Percentiles rank a stretch among this genome's conserved stretches.
Conservation (phyloP, 1,140 invertebrate species). For the Harpegnathos saltator region DNA sequence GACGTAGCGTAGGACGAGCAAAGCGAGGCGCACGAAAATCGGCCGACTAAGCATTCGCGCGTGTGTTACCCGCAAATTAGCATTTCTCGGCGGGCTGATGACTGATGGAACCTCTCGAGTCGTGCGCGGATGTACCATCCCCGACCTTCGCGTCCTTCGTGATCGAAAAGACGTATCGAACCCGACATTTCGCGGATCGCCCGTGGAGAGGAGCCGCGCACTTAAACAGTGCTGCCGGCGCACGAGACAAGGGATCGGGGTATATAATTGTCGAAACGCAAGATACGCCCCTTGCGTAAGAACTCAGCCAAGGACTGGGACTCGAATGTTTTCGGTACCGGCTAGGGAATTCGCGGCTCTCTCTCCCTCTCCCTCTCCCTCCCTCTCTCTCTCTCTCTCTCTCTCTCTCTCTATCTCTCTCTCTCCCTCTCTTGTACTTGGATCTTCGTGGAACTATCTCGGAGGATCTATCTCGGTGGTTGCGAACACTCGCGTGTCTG, state of each 20-base stretch:
- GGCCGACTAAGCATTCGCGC: slow-evolving; percentile 40
- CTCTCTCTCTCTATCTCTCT: too few relatives aligned
- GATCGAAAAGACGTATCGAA: slow-evolving; percentile 54
- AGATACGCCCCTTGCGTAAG: slow-evolving; percentile 63
- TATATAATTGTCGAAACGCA: slow-evolving; percentile 66
- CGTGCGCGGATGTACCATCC: slow-evolving; percentile 15
- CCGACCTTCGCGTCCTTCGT: slow-evolving; percentile 60
- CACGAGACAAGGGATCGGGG: slow-evolving; percentile 44
- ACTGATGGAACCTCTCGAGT: slow-evolving; percentile 47
- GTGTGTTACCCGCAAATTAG: slow-evolving; percentile 59
- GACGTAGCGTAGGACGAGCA: slow-evolving; percentile 1
- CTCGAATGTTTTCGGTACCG: too few relatives aligned
- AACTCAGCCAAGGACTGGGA: slow-evolving; percentile 59
- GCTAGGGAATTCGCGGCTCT: too few relatives aligned
- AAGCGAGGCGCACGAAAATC: slow-evolving; percentile 33
- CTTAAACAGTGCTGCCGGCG: slow-evolving; percentile 35
- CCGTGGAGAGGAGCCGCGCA: slow-evolving; percentile 29
- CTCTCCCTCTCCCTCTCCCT: too few relatives aligned
- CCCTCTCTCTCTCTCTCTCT: too few relatives aligned
- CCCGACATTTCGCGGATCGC: slow-evolving; percentile 61
- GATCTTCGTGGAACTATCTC: slow-evolving; percentile 65
- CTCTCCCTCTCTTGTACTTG: slow-evolving; percentile 11
- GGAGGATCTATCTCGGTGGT: slow-evolving; percentile 40
- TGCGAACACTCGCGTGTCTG: slow-evolving; percentile 61
- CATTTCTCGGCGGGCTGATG: slow-evolving; percentile 52